Conservation (phyloP, 2,113 vertebrate genomes). For the Anarhynchus alexandrinus region DNA sequence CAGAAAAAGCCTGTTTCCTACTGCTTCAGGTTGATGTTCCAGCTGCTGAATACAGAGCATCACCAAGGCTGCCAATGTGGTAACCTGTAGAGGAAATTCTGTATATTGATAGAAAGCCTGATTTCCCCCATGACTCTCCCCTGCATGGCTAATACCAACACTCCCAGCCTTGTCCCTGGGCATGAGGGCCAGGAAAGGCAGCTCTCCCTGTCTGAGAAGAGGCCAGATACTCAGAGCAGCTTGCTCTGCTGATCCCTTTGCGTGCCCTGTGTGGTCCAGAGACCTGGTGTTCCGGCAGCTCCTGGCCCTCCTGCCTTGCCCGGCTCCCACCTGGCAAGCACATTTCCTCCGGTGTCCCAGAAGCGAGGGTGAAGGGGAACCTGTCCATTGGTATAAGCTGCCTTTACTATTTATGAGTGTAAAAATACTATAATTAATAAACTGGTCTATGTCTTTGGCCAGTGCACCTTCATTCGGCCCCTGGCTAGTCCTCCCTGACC, state of each 20-base stretch:
- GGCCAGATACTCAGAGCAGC: neutral
- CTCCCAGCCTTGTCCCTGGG: neutral
- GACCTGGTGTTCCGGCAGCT: neutral
- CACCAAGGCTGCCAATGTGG: neutral
- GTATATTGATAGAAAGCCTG: neutral
- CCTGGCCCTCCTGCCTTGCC: neutral
- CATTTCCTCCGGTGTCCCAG: neutral
- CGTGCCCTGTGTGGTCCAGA: neutral
- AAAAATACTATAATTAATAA: constrained; percentile 56
- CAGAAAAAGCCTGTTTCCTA: neutral
- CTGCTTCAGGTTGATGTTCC: neutral
- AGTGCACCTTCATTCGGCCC: neutral
- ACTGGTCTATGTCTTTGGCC: constrained; percentile 18
- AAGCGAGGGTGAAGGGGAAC: neutral
- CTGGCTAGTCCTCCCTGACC: neutral
- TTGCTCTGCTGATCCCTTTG: neutral
- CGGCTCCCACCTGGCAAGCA: neutral
- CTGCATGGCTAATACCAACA: constrained; percentile 17
- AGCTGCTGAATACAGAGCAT: neutral
- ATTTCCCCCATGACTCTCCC: neutral
- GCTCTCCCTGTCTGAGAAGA: constrained; percentile 23
- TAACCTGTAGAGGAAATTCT: neutral
- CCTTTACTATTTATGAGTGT: constrained; percentile 63
- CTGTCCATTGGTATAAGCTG: neutral
- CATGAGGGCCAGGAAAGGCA: neutral